These are phyloP conservation scores for Unio delphinus DNA, from an alignment of 2,888 invertebrate species.

Conservation along the genomic window DNA sequence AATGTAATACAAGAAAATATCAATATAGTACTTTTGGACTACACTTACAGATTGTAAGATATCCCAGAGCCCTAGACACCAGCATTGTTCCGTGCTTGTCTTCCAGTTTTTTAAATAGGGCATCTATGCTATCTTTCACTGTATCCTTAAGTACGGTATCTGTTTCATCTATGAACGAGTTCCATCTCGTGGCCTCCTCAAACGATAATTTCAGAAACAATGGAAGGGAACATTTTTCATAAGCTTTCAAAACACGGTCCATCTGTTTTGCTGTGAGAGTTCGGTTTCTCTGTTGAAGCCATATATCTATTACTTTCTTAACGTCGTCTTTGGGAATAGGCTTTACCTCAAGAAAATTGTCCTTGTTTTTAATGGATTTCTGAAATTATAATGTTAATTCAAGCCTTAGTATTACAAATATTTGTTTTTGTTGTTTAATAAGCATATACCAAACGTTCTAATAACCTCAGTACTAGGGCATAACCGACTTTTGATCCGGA, in stretches of 20 bases:
- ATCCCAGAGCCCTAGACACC: conserved; percentile 53
- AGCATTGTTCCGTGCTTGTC: conserved; percentile 57
- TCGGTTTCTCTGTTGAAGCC: conserved; percentile 43
- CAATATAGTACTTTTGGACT: too few relatives aligned
- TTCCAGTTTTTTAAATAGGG: conserved; percentile 52
- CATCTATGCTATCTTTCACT: conserved; percentile 48
- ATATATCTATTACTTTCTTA: conserved; percentile 44
- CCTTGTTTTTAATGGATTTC: conserved; percentile 3
- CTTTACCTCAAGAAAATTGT: conserved; percentile 37
- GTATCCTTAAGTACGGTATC: conserved; percentile 43
- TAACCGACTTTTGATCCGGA: too few relatives aligned
- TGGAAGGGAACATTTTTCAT: conserved; percentile 53
- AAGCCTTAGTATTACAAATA: too few relatives aligned
- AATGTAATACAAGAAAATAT: too few relatives aligned
- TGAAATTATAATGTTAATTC: too few relatives aligned
- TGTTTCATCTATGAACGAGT: conserved; percentile 43
- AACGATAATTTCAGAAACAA: conserved; percentile 61
- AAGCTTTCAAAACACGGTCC: conserved; percentile 39
- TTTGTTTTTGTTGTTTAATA: too few relatives aligned
- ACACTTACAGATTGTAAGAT: conserved; percentile 51
- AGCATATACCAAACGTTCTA: too few relatives aligned
- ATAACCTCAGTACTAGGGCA: too few relatives aligned
- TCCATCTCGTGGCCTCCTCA: conserved; percentile 62
- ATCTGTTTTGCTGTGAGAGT: conserved; percentile 48
- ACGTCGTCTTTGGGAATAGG: conserved; percentile 36